A percentile compares a stretch with the other conserved stretches of the same genome.
phyloP scores from a whole-genome alignment of 2,888 invertebrate genomes.

The Cacoxenus indagator region DNA sequence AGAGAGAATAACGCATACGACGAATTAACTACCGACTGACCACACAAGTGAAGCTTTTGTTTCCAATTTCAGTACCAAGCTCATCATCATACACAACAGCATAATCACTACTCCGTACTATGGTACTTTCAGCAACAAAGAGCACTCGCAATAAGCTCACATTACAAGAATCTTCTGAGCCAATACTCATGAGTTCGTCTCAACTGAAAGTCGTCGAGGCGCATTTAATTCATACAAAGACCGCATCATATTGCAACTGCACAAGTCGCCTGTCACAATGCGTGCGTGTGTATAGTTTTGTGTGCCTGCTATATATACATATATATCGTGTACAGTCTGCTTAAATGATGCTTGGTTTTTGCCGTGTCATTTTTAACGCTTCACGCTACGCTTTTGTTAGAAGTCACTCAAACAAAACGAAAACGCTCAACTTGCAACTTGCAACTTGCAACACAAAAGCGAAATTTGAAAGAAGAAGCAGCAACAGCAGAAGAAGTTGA shows the following conservation, averaged over 20 bases:
- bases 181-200: background rate
- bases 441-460: background rate
- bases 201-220: background rate
- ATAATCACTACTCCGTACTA: no score
- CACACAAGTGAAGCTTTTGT: background rate
- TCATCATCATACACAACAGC: background rate
- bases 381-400: constrained; percentile 43
- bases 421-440: background rate
- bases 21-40: no score
- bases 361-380: constrained; percentile 52
- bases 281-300: background rate
- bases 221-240: background rate
- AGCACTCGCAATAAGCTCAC: background rate
- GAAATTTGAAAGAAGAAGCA: no score
- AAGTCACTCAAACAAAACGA: constrained; percentile 26
- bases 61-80: background rate
- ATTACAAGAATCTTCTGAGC: background rate
- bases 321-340: no score
- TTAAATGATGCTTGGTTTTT: constrained; percentile 10
- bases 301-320: no score
- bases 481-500: no score
- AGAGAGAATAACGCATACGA: no score
- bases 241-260: background rate
- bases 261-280: background rate
- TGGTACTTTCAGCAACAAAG: background rate